A percentile compares a stretch with the other conserved stretches of the same genome.
These are phyloP conservation scores for Heteronetta atricapilla DNA, from an alignment of 2,113 vertebrate species.

Conservation along the genomic window DNA sequence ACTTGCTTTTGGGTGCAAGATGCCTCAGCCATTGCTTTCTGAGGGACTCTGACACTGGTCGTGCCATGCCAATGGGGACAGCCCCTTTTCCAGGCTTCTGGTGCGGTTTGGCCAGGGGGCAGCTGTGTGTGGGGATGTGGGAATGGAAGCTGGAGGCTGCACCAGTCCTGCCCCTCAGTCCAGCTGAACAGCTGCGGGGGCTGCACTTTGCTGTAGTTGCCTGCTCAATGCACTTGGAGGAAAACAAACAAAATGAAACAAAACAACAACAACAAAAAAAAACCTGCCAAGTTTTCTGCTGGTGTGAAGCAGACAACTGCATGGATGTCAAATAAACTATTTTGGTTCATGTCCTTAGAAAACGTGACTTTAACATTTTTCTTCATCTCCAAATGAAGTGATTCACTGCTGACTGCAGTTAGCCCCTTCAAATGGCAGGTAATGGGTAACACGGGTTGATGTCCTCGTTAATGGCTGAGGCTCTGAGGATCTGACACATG, in stretches of 20 bases:
- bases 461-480: not conserved
- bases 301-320: not conserved
- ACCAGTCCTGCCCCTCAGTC: rapidly evolving
- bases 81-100: not conserved
- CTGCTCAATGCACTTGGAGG: not conserved
- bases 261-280: too few species aligned
- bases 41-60: rapidly evolving
- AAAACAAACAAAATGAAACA: too few species aligned
- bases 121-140: rapidly evolving
- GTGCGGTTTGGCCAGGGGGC: not conserved
- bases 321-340: not conserved
- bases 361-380: not conserved
- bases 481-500: not conserved
- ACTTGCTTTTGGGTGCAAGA: too few species aligned
- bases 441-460: not conserved
- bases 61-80: not conserved
- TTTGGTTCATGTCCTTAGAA: not conserved
- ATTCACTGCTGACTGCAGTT: not conserved
- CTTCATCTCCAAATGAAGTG: not conserved
- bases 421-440: not conserved
- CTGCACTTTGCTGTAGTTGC: not conserved
- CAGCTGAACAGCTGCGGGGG: not conserved
- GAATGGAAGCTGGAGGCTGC: not conserved
- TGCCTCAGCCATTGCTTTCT: not conserved
- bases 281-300: not conserved